Conservation (phyloP, 2,113 vertebrate species). For the Sorex fumeus region DNA sequence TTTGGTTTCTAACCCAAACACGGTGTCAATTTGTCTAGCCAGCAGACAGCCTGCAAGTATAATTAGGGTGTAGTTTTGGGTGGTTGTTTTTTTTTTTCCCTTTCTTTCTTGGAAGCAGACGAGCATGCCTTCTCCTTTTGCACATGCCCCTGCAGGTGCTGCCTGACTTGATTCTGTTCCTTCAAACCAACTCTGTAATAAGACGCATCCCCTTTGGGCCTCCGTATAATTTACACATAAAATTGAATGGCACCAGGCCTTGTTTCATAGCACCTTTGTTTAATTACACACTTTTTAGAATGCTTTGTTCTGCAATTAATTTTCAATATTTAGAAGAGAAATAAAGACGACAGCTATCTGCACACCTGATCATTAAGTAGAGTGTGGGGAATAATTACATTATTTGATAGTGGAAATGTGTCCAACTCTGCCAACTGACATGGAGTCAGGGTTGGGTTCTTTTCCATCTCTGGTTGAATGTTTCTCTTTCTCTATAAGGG, state of each 20-base stretch:
- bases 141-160: constrained; percentile 18
- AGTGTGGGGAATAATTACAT: constrained; percentile 89
- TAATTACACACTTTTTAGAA: constrained; percentile 89
- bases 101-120: neutral
- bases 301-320: constrained; percentile 89
- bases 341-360: constrained; percentile 87
- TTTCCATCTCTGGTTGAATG: neutral
- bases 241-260: constrained; percentile 89
- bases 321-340: constrained; percentile 90
- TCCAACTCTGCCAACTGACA: constrained; percentile 82
- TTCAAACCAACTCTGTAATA: constrained; percentile 86
- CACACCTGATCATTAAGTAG: constrained; percentile 90
- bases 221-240: constrained; percentile 91
- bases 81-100: neutral
- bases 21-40: neutral
- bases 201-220: constrained; percentile 88
- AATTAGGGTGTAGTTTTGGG: too few relatives aligned
- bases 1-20: too few relatives aligned
- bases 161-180: constrained; percentile 78
- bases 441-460: constrained; percentile 60
- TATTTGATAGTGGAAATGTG: constrained; percentile 86
- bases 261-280: constrained; percentile 90
- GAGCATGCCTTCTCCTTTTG: constrained; percentile 41
- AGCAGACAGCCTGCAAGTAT: neutral
- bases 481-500: neutral